Conservation (phyloP, 2,888 invertebrate genomes). For the Acronicta psi region DNA sequence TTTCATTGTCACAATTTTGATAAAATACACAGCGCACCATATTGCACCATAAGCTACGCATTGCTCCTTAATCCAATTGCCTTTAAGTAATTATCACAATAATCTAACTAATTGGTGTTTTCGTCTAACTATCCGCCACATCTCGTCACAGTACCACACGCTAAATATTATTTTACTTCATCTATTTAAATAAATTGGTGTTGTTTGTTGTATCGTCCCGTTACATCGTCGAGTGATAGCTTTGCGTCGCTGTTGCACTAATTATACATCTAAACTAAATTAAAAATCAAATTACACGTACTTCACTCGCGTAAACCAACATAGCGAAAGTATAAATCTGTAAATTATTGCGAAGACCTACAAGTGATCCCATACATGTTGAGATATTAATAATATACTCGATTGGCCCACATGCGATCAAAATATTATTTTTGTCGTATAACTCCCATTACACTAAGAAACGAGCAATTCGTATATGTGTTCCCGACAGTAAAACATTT, state of each 20-base stretch:
- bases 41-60: not conserved
- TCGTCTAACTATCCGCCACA: constrained; percentile 1
- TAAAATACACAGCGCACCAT: constrained; percentile 3
- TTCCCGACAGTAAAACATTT: constrained; percentile 74
- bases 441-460: constrained; percentile 67
- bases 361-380: constrained; percentile 83
- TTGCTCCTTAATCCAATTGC: constrained; percentile 10
- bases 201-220: constrained; percentile 35
- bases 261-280: constrained; percentile 60
- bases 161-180: constrained; percentile 3
- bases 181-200: constrained; percentile 26
- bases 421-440: constrained; percentile 68
- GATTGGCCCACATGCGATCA: constrained; percentile 83
- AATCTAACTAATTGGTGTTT: constrained; percentile 17
- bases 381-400: constrained; percentile 81
- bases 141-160: constrained; percentile 16
- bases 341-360: constrained; percentile 78
- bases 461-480: constrained; percentile 73
- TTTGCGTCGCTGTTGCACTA: constrained; percentile 36
- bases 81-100: constrained; percentile 23
- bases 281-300: constrained; percentile 61
- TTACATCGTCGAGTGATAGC: constrained; percentile 30
- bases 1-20: constrained; percentile 38
- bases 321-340: constrained; percentile 65
- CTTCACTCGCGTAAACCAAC: constrained; percentile 57